Percentiles rank a stretch among this genome's conserved stretches.
These are phyloP conservation scores for Zeugodacus cucurbitae DNA, from an alignment of 1,140 invertebrate species.

Conservation along the genomic window DNA sequence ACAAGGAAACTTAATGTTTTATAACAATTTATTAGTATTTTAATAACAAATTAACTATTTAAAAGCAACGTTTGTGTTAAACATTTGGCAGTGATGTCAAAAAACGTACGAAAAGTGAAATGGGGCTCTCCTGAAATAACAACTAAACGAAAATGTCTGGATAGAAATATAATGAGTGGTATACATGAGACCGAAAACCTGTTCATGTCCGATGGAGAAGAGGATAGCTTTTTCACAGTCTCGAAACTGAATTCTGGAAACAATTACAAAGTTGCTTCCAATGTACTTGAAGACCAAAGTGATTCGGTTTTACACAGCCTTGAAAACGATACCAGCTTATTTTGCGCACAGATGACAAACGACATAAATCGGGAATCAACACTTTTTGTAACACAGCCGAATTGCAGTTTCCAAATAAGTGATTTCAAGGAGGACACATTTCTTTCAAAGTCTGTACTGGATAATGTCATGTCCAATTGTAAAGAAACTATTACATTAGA, in stretches of 20 bases:
- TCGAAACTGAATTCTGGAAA: slow-evolving; percentile 53
- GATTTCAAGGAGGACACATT: slow-evolving; percentile 6
- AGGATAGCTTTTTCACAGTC: slow-evolving; percentile 54
- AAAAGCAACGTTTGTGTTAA: background rate
- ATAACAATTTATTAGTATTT: background rate
- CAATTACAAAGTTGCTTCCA: background rate
- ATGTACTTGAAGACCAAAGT: background rate
- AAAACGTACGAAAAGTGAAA: background rate
- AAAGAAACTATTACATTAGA: background rate
- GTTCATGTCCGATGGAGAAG: slow-evolving; percentile 57
- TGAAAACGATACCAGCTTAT: background rate
- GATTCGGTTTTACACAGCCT: background rate
- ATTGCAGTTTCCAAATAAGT: background rate
- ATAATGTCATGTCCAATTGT: background rate
- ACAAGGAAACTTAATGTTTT: too few species aligned
- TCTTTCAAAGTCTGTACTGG: background rate
- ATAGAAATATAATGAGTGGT: background rate
- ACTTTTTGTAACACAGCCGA: background rate
- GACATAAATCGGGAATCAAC: background rate
- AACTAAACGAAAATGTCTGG: background rate
- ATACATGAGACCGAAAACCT: slow-evolving; percentile 24
- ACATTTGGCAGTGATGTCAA: background rate
- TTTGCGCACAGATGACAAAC: background rate
- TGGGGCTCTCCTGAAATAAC: background rate
- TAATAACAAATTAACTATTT: background rate